A percentile compares a stretch with the other conserved stretches of the same genome.
phyloP scores from a whole-genome alignment of 2,113 vertebrate genomes.

The Jaculus jaculus region DNA sequence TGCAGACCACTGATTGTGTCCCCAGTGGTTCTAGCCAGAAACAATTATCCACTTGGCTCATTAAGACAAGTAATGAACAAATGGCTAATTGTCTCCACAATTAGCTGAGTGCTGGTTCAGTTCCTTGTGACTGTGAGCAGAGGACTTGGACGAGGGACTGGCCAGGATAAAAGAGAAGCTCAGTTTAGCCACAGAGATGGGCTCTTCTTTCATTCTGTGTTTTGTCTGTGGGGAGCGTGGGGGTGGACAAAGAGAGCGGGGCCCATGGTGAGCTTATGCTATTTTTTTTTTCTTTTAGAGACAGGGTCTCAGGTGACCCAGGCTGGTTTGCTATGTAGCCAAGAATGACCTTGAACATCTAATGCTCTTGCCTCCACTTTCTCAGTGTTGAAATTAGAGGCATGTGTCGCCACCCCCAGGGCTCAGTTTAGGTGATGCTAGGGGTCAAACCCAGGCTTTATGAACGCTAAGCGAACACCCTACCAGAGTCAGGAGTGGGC shows the following conservation, averaged over 20 bases:
- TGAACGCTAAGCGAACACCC: no score
- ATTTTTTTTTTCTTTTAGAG: neutral
- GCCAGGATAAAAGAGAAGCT: neutral
- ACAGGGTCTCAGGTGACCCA: no score
- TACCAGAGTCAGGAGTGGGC: no score
- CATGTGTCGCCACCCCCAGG: no score
- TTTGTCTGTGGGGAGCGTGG: accelerated
- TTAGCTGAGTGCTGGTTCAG: neutral
- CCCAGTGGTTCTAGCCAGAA: constrained; percentile 49
- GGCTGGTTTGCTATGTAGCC: no score
- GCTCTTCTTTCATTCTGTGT: neutral
- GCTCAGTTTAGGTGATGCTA: no score
- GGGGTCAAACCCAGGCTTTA: no score
- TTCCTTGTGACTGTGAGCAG: neutral
- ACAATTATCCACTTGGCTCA: constrained; percentile 61
- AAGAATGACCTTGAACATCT: no score
- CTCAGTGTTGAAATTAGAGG: no score
- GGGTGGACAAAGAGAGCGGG: neutral
- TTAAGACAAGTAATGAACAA: constrained; percentile 48
- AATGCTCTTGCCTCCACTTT: no score
- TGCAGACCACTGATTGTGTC: neutral
- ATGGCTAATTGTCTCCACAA: constrained; percentile 50
- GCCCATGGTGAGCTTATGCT: neutral
- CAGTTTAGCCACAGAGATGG: neutral
- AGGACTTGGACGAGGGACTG: neutral